Evolutionary conservation across 2,797 vertebrate genomes (phyloP).

Genomic region (Rousettus madagascariensis): DNA sequence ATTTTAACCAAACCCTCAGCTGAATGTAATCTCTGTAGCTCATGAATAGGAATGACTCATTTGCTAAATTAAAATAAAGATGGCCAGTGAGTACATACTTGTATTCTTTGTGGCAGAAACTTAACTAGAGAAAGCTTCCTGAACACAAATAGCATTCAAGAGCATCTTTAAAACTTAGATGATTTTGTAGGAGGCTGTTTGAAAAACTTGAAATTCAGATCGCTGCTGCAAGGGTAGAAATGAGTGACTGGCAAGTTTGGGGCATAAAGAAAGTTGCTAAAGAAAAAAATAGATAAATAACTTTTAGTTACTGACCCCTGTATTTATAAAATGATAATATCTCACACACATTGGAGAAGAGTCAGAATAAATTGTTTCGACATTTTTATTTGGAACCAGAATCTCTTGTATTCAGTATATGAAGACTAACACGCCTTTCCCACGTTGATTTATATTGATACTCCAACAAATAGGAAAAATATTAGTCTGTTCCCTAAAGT

Average conservation of each 20-base stretch:
- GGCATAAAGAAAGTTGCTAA: not conserved
- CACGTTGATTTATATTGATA: not conserved
- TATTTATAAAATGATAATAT: constrained; percentile 5
- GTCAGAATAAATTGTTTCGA: not conserved
- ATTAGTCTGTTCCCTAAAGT: not conserved
- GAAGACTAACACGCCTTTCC: not conserved
- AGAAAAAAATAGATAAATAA: not conserved
- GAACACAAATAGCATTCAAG: not conserved
- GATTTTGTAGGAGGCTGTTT: not conserved
- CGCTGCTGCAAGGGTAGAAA: not conserved
- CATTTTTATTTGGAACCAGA: constrained; percentile 44
- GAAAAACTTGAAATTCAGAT: not conserved
- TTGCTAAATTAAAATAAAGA: not conserved
- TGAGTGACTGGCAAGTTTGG: not conserved
- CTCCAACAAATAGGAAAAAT: not conserved
- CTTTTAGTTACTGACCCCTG: not conserved
- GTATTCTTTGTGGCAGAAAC: not conserved
- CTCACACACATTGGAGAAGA: not conserved
- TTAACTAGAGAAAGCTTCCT: not conserved
- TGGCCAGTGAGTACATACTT: not conserved
- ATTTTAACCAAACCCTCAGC: not conserved
- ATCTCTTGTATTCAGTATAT: not conserved
- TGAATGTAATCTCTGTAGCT: not conserved
- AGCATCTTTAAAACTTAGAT: constrained; percentile 34
- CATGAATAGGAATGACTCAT: not conserved